Conservation (phyloP, 2,113 vertebrate species). For the Microcebus jonahi region DNA sequence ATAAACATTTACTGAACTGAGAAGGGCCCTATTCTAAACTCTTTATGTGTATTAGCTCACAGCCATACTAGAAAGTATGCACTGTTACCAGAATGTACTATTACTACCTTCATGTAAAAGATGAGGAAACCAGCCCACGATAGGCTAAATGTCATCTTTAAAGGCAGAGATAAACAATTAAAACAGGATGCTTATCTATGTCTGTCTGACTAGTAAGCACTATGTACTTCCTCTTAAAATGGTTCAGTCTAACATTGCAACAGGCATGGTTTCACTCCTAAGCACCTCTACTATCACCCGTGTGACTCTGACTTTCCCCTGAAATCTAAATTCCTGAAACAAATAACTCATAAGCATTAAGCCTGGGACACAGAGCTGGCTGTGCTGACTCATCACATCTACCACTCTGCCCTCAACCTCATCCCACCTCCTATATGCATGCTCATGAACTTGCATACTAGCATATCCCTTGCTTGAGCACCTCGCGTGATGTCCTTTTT, state of each 20-base stretch:
- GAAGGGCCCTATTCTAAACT: not conserved
- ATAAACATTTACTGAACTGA: not conserved
- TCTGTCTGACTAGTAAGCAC: not conserved
- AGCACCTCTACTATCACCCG: not conserved
- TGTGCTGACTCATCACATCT: not conserved
- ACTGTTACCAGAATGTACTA: not conserved
- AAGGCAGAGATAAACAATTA: not conserved
- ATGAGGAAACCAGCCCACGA: not conserved
- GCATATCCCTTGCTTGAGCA: not conserved
- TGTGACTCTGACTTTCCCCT: not conserved
- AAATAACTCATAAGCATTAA: not conserved
- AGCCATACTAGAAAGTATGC: not conserved
- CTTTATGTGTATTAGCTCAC: not conserved
- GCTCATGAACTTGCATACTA: not conserved
- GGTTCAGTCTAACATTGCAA: not conserved
- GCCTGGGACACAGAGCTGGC: not conserved
- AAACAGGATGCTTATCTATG: not conserved
- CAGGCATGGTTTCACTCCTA: not conserved
- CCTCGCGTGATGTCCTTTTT: not conserved
- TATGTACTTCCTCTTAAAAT: not conserved
- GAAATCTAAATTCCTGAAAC: not conserved
- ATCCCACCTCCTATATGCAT: not conserved
- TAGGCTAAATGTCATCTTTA: conserved; percentile 16
- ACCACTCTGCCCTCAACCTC: not conserved
- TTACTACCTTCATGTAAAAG: not conserved